Evolutionary conservation across 2,113 vertebrate genomes (phyloP).

Genomic region (Puffinus mauretanicus): DNA sequence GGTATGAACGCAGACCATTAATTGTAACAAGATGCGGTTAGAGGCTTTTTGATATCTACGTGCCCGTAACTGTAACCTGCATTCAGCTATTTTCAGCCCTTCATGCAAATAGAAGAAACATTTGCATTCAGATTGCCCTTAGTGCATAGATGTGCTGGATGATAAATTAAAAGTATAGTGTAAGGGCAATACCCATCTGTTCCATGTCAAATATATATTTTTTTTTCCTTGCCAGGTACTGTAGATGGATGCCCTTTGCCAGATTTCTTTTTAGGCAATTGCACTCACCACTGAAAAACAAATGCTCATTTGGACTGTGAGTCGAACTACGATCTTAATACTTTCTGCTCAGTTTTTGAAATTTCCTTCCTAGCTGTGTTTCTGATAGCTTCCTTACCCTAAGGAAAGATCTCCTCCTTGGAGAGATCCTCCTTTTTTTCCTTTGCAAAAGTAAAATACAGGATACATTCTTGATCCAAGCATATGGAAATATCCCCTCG

Average conservation of each 20-base stretch:
- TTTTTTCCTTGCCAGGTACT: neutral
- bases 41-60: neutral
- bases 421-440: neutral
- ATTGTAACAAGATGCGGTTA: conserved; percentile 1
- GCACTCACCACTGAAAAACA: neutral
- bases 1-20: neutral
- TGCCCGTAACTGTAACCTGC: conserved; percentile 27
- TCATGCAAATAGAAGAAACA: conserved; percentile 6
- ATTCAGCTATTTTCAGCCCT: conserved; percentile 44
- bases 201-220: neutral
- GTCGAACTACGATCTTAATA: neutral
- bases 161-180: neutral
- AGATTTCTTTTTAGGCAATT: neutral
- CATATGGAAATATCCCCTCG: neutral
- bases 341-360: neutral
- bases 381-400: neutral
- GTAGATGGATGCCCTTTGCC: neutral
- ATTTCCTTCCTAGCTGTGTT: neutral
- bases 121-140: conserved; percentile 41
- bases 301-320: neutral
- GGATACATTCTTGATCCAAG: neutral
- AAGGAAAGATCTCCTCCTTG: neutral
- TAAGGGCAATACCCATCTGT: neutral
- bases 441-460: neutral
- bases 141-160: neutral